A percentile compares a stretch with the other conserved stretches of the same genome.
phyloP scores from a whole-genome alignment of 2,113 vertebrate species.

The Otocyon megalotis region DNA sequence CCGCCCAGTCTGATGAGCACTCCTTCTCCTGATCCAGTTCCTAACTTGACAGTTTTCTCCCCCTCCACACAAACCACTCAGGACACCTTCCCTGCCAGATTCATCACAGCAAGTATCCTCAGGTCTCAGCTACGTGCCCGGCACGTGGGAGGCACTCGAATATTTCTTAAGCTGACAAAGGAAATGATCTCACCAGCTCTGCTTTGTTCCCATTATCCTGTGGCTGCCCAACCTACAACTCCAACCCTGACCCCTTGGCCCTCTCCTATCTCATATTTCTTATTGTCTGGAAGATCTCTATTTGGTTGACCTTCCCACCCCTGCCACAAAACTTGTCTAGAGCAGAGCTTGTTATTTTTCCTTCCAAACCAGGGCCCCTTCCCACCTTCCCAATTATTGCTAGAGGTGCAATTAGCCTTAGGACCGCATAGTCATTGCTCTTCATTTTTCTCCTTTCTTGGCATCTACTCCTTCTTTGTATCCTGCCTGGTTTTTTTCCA shows the following conservation, averaged over 20 bases:
- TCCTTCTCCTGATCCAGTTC: neutral
- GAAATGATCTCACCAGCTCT: neutral
- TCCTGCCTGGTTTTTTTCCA: conserved; percentile 40
- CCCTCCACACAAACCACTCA: neutral
- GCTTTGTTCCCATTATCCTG: neutral
- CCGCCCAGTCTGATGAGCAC: neutral
- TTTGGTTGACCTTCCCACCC: conserved; percentile 63
- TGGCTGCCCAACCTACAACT: neutral
- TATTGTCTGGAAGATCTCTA: conserved; percentile 58
- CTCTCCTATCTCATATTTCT: conserved; percentile 65
- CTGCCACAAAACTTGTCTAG: conserved; percentile 42
- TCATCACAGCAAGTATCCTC: neutral
- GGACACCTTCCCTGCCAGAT: neutral
- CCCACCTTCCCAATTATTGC: neutral
- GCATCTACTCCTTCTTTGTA: conserved; percentile 36
- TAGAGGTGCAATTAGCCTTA: conserved; percentile 45
- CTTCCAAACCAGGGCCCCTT: conserved; percentile 38
- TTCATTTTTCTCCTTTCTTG: conserved; percentile 64
- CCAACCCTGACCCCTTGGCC: conserved; percentile 21
- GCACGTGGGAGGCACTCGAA: neutral
- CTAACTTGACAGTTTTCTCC: neutral
- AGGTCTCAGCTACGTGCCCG: neutral
- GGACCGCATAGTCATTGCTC: neutral
- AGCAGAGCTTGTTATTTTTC: conserved; percentile 58
- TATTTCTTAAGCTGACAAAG: conserved; percentile 1